phyloP scores from a whole-genome alignment of 1,140 invertebrate genomes.

The Ostrea denselamellosa region DNA sequence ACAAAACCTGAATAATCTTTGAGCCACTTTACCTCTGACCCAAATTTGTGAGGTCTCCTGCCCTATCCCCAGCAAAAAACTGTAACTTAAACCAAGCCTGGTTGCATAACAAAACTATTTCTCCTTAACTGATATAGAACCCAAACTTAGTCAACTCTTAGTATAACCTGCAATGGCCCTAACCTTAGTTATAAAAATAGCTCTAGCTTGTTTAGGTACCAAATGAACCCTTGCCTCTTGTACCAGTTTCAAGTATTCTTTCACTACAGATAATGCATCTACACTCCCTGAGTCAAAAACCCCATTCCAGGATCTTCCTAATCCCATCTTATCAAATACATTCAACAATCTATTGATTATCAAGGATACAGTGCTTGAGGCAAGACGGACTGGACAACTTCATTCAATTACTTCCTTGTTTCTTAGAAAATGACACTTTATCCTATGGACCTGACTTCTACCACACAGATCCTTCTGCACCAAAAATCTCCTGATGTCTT shows the following conservation, averaged over 20 bases:
- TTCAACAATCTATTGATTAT: neutral
- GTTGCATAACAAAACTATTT: constrained; percentile 44
- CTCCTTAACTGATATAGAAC: neutral
- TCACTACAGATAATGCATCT: constrained; percentile 17
- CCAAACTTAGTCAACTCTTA: neutral
- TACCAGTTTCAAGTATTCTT: constrained; percentile 35
- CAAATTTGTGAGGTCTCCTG: constrained; percentile 26
- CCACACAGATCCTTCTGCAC: neutral
- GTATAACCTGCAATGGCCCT: constrained; percentile 31
- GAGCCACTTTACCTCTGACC: no score
- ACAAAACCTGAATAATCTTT: no score
- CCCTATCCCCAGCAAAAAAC: constrained; percentile 53
- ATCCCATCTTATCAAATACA: constrained; percentile 28
- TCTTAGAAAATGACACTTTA: constrained; percentile 7
- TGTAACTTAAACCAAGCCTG: constrained; percentile 53
- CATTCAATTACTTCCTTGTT: neutral
- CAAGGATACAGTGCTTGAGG: constrained; percentile 7
- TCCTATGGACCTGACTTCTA: constrained; percentile 1
- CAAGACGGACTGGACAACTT: constrained; percentile 30
- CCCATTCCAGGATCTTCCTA: constrained; percentile 36
- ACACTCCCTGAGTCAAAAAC: neutral
- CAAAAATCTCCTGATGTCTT: constrained; percentile 27
- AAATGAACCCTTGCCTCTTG: constrained; percentile 41
- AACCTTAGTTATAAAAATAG: constrained; percentile 48
- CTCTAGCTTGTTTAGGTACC: constrained; percentile 43